Percentiles rank a stretch among this genome's conserved stretches.
These are phyloP conservation scores for Nomada lathburiana DNA, from an alignment of 2,888 invertebrate genomes.

Conservation along the genomic window DNA sequence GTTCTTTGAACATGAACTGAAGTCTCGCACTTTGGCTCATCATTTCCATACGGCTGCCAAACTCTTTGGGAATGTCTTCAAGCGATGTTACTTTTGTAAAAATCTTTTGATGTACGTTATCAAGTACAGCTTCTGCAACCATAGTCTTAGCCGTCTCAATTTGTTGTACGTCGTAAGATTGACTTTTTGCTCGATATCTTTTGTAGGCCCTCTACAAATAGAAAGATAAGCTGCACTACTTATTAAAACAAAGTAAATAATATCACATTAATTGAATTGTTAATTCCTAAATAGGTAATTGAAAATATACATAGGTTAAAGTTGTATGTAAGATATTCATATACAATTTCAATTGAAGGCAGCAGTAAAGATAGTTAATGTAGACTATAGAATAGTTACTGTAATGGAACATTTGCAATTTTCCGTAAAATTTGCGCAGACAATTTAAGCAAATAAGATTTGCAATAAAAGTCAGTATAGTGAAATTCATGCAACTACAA, in stretches of 20 bases:
- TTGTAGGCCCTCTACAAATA: slow-evolving; percentile 64
- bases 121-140: slow-evolving; percentile 69
- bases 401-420: no score
- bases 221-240: not conserved
- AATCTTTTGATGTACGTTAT: slow-evolving; percentile 69
- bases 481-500: no score
- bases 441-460: no score
- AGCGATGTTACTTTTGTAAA: slow-evolving; percentile 67
- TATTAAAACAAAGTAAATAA: not conserved
- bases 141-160: slow-evolving; percentile 62
- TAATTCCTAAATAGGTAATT: no score
- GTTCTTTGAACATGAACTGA: slow-evolving; percentile 68
- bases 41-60: slow-evolving; percentile 64
- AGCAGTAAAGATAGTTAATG: no score
- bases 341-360: no score
- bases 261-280: not conserved
- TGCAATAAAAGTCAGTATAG: no score
- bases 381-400: no score
- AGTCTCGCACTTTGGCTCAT: slow-evolving; percentile 63
- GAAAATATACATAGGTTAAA: no score
- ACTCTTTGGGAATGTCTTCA: slow-evolving; percentile 69
- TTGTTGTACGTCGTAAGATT: slow-evolving; percentile 32
- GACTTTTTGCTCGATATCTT: slow-evolving; percentile 57
- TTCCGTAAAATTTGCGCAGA: no score
- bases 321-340: no score